Evolutionary conservation across 2,797 vertebrate genomes (phyloP), one percentile per base, ranked within the genome.

Genomic region (Anas bernieri): DNA sequence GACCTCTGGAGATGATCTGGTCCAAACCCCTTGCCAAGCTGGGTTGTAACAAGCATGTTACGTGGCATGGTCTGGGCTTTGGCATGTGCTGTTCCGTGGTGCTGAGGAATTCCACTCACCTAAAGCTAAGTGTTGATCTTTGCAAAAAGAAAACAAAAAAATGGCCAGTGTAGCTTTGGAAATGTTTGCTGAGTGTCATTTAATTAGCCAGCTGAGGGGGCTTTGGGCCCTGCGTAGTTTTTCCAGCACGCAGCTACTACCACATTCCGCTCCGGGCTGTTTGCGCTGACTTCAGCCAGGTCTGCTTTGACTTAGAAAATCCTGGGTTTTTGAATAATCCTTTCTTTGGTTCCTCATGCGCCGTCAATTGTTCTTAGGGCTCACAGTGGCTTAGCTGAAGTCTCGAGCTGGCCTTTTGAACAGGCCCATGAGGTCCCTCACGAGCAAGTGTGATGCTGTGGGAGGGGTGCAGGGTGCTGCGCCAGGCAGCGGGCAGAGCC

Each of bases 261-360:
- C 1, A 4, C 23, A 41, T 9, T 23, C 67, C 61, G 55, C 79
- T 48, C 76, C 22, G 52, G 68, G 81, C 72, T 79, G 18, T 48
- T 84, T 69, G 4, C 21, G 20, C 66, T 80, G 33, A 30, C 69
- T 92, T 66, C 54, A 86, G 61, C 72, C 84, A 92, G 79, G 76
- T 79, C 50, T 72, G 50, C 70, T 88, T 56, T 0, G 0, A 41
- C 45, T 87, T 33, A 3, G 30, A 72, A 86, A 94, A 67, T 56
- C 80, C 79, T 54, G 54, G 82, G 31, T 6, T 50, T 70, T 80
- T 18, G 37, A 67, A 84, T 41, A 83, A 92, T 41, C 64, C 88
- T 81, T 70, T 72, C 3, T 46, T 81, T 83, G 66, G 89, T 90
- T 81, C 52, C 72, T 87, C 23, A 30, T 21, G 30, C 83, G 50